Evolutionary conservation across 2,888 invertebrate species (phyloP).

Genomic region (Baronia brevicornis): DNA sequence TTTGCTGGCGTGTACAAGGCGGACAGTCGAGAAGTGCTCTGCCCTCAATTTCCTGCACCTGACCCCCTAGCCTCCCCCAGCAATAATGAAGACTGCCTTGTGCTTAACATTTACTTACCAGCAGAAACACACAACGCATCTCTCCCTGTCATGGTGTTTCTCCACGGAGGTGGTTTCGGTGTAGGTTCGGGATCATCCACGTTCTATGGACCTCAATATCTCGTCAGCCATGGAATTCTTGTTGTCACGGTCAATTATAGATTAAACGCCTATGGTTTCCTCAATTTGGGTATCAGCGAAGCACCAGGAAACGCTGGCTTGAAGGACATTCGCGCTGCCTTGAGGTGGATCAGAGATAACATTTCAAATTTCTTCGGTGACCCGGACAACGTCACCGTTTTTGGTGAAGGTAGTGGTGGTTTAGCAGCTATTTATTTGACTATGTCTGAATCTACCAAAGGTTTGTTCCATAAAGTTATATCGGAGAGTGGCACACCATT

Average conservation of each 20-base stretch:
- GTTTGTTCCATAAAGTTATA: conserved; percentile 56
- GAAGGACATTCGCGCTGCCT: conserved; percentile 62
- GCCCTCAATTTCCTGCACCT: conserved; percentile 55
- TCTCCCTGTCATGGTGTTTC: conserved; percentile 59
- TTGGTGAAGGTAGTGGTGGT: conserved; percentile 66
- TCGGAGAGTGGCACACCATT: conserved; percentile 58
- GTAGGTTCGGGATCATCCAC: conserved; percentile 55
- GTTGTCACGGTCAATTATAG: conserved; percentile 70
- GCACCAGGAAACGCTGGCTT: conserved; percentile 68
- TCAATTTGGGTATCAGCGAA: conserved; percentile 51
- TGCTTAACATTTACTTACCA: conserved; percentile 60
- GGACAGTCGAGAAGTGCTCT: conserved; percentile 45
- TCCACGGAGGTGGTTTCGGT: conserved; percentile 71
- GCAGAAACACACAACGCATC: conserved; percentile 30
- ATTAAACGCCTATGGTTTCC: conserved; percentile 61
- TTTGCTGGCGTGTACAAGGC: conserved; percentile 52
- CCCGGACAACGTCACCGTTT: conserved; percentile 58
- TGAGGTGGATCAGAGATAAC: conserved; percentile 60
- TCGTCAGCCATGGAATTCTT: conserved; percentile 55
- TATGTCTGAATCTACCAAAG: conserved; percentile 52
- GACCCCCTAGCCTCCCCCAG: conserved; percentile 55
- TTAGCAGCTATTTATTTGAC: conserved; percentile 56
- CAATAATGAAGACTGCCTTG: conserved; percentile 64
- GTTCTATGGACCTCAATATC: conserved; percentile 63
- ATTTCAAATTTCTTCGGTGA: conserved; percentile 55